Evolutionary conservation across 2,888 invertebrate species (phyloP), one percentile per base, ranked within the genome.

Genomic region (Rhagophthalmus giganteus): DNA sequence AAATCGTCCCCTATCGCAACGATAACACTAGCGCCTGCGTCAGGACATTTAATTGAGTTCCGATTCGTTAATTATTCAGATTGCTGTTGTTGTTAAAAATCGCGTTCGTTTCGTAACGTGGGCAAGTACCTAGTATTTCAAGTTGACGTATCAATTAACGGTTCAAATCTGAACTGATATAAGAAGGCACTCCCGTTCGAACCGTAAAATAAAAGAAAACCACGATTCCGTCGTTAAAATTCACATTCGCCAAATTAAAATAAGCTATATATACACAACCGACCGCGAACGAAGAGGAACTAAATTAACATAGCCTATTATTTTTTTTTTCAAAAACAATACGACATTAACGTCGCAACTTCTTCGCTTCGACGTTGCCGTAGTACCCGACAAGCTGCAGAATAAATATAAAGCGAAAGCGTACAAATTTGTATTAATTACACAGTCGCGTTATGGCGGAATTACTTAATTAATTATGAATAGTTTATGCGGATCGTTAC

Each of bases 401-500:
- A 45, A 45, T 35, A 52, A 47, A 41, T 35, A 44, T 38, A 37
- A 12, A 12, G 41, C n/a, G n/a, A n/a, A 26, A 26, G 31, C 46
- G 35, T 47, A 47, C 47, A 52, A 52, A 47, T 52, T 52, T 47
- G 35, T 41, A 37, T 37, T 52, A 52, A 52, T 52, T 52, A 47
- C 35, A 47, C 27, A n/a, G n/a, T 37, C 37, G 14, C 28, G 41
- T 41, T 49, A 14, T 24, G 11, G 30, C 5, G 16, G 25, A 34
- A 24, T 28, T 41, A 42, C 42, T 52, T 47, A 52, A 46, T 52
- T 52, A 52, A 52, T 52, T 46, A 39, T 45, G 38, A 38, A 33
- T 50, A 33, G 39, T 51, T 50, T 31, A 16, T 12, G 13, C 32
- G 34, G n/a, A n/a, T n/a, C n/a, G n/a, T n/a, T n/a, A n/a, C 37